Conservation (phyloP, 2,113 vertebrate genomes). For the Charina bottae region DNA sequence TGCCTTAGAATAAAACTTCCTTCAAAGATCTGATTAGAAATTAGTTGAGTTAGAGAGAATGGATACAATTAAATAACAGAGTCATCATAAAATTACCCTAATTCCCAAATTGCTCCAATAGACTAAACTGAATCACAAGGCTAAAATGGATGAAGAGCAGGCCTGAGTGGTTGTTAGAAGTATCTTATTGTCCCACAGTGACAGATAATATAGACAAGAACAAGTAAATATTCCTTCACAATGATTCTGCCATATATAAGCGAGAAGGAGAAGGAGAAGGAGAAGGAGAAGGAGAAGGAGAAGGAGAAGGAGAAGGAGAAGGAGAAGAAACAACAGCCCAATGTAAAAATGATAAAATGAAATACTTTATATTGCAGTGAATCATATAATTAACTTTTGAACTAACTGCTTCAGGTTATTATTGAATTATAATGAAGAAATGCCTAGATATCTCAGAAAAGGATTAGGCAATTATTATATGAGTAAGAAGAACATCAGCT, state of each 20-base stretch:
- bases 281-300: too few species aligned
- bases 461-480: conserved; percentile 56
- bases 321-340: conserved; percentile 5
- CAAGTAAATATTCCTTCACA: conserved; percentile 37
- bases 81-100: neutral
- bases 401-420: conserved; percentile 58
- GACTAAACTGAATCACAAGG: neutral
- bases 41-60: neutral
- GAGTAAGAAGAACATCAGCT: conserved; percentile 49
- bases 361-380: conserved; percentile 55
- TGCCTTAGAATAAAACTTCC: neutral
- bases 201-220: conserved; percentile 38
- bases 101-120: neutral
- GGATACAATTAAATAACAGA: neutral
- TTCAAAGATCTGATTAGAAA: neutral
- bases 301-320: too few species aligned
- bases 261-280: conserved; percentile 19
- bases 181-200: neutral
- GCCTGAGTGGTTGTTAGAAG: neutral
- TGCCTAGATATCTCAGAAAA: conserved; percentile 60
- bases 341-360: conserved; percentile 55
- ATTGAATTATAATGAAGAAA: conserved; percentile 64
- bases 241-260: conserved; percentile 35
- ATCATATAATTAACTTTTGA: conserved; percentile 70
- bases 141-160: neutral